Conservation (phyloP, 2,888 invertebrate species). For the Autographa gamma region DNA sequence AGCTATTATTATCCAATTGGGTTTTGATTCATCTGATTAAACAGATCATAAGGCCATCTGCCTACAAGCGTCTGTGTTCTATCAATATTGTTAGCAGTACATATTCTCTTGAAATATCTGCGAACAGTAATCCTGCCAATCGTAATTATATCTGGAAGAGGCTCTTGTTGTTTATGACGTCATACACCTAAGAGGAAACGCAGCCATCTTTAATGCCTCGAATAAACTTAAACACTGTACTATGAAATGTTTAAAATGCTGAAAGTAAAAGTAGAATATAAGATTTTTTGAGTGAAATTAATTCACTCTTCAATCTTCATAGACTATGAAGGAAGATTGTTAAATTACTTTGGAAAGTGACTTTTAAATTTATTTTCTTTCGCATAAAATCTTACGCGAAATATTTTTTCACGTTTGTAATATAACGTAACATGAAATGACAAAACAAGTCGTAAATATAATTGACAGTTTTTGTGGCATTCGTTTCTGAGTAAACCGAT, state of each 20-base stretch:
- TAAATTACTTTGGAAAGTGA: slow-evolving; percentile 25
- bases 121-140: slow-evolving; percentile 14
- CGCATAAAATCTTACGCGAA: background rate
- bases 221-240: background rate
- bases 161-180: slow-evolving; percentile 15
- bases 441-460: slow-evolving; percentile 5
- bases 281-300: slow-evolving; percentile 30
- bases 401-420: background rate
- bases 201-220: background rate
- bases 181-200: background rate
- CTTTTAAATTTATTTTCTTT: background rate
- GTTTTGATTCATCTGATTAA: slow-evolving; percentile 1
- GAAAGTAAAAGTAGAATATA: background rate
- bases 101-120: slow-evolving; percentile 4
- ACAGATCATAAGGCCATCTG: slow-evolving; percentile 4
- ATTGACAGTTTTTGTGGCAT: slow-evolving; percentile 26
- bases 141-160: slow-evolving; percentile 3
- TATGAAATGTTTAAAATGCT: background rate
- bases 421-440: slow-evolving; percentile 9
- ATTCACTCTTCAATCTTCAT: slow-evolving; percentile 13
- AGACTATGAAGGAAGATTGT: slow-evolving; percentile 24
- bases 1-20: background rate
- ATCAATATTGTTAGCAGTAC: slow-evolving; percentile 2
- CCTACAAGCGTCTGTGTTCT: background rate
- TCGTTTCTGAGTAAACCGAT: slow-evolving; percentile 22